phyloP scores from a whole-genome alignment of 2,888 invertebrate species.

The Linnaemya tessellans region DNA sequence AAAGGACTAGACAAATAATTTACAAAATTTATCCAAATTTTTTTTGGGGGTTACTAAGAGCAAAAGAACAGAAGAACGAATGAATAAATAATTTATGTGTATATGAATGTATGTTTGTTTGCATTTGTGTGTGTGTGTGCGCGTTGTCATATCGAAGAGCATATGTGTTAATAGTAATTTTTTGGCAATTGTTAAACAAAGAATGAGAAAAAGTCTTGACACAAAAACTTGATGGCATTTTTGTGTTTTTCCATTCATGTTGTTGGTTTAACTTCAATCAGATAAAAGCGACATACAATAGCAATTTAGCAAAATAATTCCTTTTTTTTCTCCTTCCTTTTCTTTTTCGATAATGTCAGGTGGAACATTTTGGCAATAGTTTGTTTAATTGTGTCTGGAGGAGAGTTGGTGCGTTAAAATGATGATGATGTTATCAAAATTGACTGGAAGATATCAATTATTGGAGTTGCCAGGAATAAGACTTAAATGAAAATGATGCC shows the following conservation, averaged over 20 bases:
- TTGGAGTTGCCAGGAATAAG: background rate
- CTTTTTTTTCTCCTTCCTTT: background rate
- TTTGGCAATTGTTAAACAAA: conserved; percentile 35
- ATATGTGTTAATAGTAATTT: conserved; percentile 20
- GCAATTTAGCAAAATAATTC: conserved; percentile 36
- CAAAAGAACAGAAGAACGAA: background rate
- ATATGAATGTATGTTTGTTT: too few species aligned
- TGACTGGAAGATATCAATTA: background rate
- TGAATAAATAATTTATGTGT: background rate
- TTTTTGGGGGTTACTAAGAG: background rate
- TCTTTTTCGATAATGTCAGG: conserved; percentile 25
- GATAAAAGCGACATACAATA: conserved; percentile 65
- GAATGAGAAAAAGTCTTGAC: conserved; percentile 10
- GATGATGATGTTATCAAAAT: background rate
- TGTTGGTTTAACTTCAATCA: conserved; percentile 58
- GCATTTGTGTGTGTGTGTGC: too few species aligned
- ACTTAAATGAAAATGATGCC: background rate
- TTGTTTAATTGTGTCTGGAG: background rate
- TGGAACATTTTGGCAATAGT: conserved; percentile 3
- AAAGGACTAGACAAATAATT: conserved; percentile 68
- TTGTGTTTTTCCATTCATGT: background rate
- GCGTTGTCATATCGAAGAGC: background rate
- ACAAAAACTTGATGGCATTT: background rate
- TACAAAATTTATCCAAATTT: conserved; percentile 14
- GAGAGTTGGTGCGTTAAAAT: background rate